Evolutionary conservation across 2,888 invertebrate genomes (phyloP).

Genomic region (Panzeria rudis): DNA sequence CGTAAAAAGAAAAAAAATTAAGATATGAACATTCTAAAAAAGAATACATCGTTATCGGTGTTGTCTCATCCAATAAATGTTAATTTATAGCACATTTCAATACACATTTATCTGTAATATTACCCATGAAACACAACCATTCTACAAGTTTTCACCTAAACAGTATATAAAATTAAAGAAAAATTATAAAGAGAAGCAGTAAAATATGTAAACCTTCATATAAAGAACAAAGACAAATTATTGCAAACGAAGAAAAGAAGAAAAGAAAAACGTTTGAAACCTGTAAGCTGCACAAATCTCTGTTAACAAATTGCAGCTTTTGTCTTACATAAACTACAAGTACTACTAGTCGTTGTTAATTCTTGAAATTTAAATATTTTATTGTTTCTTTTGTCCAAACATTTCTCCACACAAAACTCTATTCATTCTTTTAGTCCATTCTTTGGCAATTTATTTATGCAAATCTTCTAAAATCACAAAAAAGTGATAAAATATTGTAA

Average conservation of each 20-base stretch:
- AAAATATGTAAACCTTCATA: background rate
- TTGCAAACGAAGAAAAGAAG: background rate
- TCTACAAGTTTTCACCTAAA: too few relatives aligned
- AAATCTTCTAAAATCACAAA: constrained; percentile 25
- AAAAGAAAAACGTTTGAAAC: constrained; percentile 14
- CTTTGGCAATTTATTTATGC: constrained; percentile 52
- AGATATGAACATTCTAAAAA: too few relatives aligned
- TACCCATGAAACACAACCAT: too few relatives aligned
- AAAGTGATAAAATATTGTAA: constrained; percentile 10
- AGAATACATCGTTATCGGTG: too few relatives aligned
- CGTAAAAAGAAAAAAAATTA: too few relatives aligned
- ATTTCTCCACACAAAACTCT: background rate
- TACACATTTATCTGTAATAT: too few relatives aligned
- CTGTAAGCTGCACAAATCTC: constrained; percentile 41
- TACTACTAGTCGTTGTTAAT: background rate
- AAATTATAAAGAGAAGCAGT: background rate
- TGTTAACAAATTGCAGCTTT: constrained; percentile 58
- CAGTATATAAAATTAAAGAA: background rate
- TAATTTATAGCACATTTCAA: too few relatives aligned
- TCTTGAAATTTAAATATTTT: constrained; percentile 32
- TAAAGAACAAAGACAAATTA: too few relatives aligned
- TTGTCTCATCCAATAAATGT: too few relatives aligned
- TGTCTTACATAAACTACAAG: constrained; percentile 21
- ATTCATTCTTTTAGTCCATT: constrained; percentile 19
- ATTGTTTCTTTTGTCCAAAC: constrained; percentile 22